Evolutionary conservation across 2,113 vertebrate species (phyloP).

Genomic region (Alligator sinensis): DNA sequence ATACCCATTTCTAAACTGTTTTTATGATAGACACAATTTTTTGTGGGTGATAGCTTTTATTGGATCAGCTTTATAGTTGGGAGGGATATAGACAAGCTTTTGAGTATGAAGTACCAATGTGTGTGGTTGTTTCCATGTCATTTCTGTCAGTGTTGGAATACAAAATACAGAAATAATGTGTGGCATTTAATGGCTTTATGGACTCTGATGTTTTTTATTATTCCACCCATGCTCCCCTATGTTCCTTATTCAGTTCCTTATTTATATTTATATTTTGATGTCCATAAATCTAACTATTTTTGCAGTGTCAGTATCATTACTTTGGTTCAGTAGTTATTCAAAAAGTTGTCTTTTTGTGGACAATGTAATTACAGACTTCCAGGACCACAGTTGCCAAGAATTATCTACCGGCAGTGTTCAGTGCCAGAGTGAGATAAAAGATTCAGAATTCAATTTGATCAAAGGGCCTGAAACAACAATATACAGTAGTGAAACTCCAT

Average conservation of each 20-base stretch:
- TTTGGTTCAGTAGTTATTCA: not conserved
- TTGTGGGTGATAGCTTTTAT: too few species aligned
- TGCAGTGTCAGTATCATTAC: not conserved
- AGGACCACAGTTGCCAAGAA: conserved; percentile 24
- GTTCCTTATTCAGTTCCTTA: not conserved
- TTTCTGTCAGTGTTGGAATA: not conserved
- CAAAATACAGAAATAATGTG: not conserved
- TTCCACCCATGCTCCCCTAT: not conserved
- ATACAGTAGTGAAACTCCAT: conserved; percentile 23
- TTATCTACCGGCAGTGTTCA: conserved; percentile 32
- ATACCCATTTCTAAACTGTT: not conserved
- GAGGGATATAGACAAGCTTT: too few species aligned
- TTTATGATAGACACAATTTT: not conserved
- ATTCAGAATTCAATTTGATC: conserved; percentile 53
- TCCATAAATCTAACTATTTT: conserved; percentile 38
- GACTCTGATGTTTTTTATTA: not conserved
- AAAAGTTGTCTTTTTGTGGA: not conserved
- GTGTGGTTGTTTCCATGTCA: not conserved
- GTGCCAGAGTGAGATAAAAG: conserved; percentile 29
- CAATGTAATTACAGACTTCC: conserved; percentile 22
- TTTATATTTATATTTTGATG: conserved; percentile 11
- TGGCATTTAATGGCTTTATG: not conserved
- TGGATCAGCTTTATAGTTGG: too few species aligned
- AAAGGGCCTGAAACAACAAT: conserved; percentile 37
- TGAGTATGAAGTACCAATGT: not conserved